phyloP scores from a whole-genome alignment of 2,113 vertebrate species.

The Holacanthus passer region DNA sequence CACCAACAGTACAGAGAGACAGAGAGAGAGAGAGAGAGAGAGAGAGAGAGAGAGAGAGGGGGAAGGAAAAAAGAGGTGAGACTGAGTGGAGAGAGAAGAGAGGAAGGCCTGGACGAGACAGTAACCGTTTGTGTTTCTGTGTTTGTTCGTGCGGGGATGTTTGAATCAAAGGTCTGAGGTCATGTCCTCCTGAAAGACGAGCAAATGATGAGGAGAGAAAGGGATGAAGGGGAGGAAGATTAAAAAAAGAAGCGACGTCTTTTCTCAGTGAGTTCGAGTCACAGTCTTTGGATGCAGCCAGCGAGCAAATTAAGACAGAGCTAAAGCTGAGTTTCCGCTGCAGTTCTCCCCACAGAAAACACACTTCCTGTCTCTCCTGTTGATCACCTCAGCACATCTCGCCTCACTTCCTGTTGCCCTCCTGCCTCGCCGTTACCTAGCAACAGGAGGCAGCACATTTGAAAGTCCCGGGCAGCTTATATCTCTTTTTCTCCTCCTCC shows the following conservation, averaged over 20 bases:
- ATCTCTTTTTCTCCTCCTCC: neutral
- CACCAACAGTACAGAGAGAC: conserved; percentile 71
- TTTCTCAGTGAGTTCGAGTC: conserved; percentile 7
- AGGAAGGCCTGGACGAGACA: conserved; percentile 42
- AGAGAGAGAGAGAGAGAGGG: conserved; percentile 18
- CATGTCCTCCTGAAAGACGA: conserved; percentile 59
- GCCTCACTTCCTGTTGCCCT: conserved; percentile 82
- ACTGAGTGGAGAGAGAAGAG: conserved; percentile 37
- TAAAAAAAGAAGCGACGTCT: neutral
- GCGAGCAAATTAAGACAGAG: conserved; percentile 31
- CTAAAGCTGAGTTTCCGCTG: conserved; percentile 66
- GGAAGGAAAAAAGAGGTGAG: conserved; percentile 14
- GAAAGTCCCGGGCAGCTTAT: neutral
- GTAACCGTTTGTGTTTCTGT: conserved; percentile 60
- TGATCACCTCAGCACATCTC: conserved; percentile 83
- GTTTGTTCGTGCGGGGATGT: conserved; percentile 53
- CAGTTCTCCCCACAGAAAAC: conserved; percentile 76
- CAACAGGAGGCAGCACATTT: conserved; percentile 79
- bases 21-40: conserved; percentile 3
- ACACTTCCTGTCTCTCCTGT: conserved; percentile 84
- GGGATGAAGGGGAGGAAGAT: neutral
- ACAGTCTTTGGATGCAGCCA: neutral
- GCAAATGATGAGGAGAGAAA: conserved; percentile 21
- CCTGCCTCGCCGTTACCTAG: conserved; percentile 67
- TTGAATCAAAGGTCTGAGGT: conserved; percentile 60